These are phyloP conservation scores for Dysmachus trigonus DNA, from an alignment of 2,888 invertebrate species.

Conservation along the genomic window DNA sequence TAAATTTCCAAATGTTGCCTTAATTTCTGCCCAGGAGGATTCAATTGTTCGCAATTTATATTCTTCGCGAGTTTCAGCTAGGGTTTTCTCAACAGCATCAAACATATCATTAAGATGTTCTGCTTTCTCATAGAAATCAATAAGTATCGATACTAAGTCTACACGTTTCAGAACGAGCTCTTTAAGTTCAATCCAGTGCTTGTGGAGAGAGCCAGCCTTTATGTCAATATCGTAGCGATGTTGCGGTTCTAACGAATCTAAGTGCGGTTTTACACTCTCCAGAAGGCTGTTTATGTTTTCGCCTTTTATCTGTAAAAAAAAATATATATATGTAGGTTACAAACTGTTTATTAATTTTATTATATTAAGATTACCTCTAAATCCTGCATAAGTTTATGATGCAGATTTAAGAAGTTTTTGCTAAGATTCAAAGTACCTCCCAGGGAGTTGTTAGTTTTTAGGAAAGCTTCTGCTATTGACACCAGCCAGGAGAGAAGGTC, in stretches of 20 bases:
- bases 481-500: conserved; percentile 78
- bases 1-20: conserved; percentile 72
- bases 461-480: conserved; percentile 76
- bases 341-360: background rate
- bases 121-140: conserved; percentile 77
- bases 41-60: conserved; percentile 65
- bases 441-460: conserved; percentile 78
- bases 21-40: conserved; percentile 70
- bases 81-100: conserved; percentile 71
- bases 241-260: conserved; percentile 73
- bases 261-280: conserved; percentile 70
- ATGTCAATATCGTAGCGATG: conserved; percentile 71
- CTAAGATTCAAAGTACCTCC: conserved; percentile 74
- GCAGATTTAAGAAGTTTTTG: conserved; percentile 77
- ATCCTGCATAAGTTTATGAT: conserved; percentile 77
- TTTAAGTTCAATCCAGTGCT: conserved; percentile 72
- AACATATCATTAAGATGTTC: conserved; percentile 73
- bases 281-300: conserved; percentile 74
- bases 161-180: conserved; percentile 71
- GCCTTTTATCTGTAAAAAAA: conserved; percentile 69
- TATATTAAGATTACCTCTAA: conserved; percentile 67
- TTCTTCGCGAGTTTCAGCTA: conserved; percentile 69
- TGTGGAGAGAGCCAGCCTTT: conserved; percentile 71
- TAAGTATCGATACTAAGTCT: conserved; percentile 73
- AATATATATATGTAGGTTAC: background rate